Percentiles rank a stretch among this genome's conserved stretches.
These are phyloP conservation scores for Pseudopodoces humilis DNA, from an alignment of 2,113 vertebrate genomes.

Conservation along the genomic window DNA sequence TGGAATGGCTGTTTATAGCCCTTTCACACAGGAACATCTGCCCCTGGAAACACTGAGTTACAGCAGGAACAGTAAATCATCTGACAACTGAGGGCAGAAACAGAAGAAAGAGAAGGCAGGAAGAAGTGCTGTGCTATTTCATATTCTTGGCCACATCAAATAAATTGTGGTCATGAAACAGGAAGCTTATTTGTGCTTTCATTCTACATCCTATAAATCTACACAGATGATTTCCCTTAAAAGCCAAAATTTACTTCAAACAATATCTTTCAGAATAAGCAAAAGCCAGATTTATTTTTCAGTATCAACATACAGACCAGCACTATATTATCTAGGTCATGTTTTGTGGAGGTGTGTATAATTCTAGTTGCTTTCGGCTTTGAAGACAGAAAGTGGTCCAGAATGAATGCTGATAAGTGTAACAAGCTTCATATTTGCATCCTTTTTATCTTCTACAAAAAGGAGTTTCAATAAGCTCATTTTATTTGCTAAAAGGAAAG, in stretches of 20 bases:
- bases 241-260: conserved; percentile 19
- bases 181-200: neutral
- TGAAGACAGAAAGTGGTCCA: conserved; percentile 22
- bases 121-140: neutral
- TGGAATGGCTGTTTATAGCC: neutral
- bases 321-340: conserved; percentile 10
- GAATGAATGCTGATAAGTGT: conserved; percentile 21
- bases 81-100: neutral
- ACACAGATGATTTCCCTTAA: neutral
- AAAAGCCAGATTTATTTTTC: neutral
- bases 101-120: neutral
- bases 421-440: conserved; percentile 43
- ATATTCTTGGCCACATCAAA: neutral
- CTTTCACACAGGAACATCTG: neutral
- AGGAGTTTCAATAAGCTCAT: conserved; percentile 9
- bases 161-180: neutral
- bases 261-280: neutral
- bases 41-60: neutral
- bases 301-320: neutral
- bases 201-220: neutral
- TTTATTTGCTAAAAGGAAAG: conserved; percentile 29
- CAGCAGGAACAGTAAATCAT: neutral
- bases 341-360: conserved; percentile 11
- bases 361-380: conserved; percentile 34
- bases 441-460: conserved; percentile 41